Conservation (phyloP, 2,797 vertebrate genomes). For the Sciaenops ocellatus region DNA sequence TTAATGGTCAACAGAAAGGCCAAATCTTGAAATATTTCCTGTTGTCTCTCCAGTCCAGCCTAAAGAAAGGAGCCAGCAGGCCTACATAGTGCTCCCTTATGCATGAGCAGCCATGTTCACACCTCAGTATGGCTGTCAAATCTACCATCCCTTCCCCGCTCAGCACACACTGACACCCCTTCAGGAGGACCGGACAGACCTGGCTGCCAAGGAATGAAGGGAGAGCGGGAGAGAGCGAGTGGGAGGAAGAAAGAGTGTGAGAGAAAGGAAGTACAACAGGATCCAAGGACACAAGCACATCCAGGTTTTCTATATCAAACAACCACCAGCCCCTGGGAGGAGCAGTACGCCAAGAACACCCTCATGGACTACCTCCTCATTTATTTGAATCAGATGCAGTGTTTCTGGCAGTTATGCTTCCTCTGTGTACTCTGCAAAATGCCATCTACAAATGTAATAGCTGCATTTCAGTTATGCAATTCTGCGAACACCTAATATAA, state of each 20-base stretch:
- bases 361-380: slow-evolving; percentile 25
- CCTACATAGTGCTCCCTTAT: slow-evolving; percentile 66
- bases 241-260: slow-evolving; percentile 34
- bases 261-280: slow-evolving; percentile 55
- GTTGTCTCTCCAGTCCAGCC: slow-evolving; percentile 6
- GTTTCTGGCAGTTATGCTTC: slow-evolving; percentile 36
- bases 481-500: slow-evolving; percentile 19
- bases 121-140: slow-evolving; percentile 74
- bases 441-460: slow-evolving; percentile 20
- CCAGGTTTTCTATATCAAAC: slow-evolving; percentile 64
- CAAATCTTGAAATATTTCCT: slow-evolving; percentile 18
- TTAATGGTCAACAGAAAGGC: slow-evolving; percentile 24
- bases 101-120: slow-evolving; percentile 69
- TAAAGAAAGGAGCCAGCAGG: slow-evolving; percentile 23
- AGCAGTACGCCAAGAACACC: slow-evolving; percentile 49
- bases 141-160: slow-evolving; percentile 54
- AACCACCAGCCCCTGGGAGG: slow-evolving; percentile 43
- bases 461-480: slow-evolving; percentile 12
- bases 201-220: slow-evolving; percentile 61
- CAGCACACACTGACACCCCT: slow-evolving; percentile 56
- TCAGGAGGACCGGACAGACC: slow-evolving; percentile 58
- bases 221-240: slow-evolving; percentile 41
- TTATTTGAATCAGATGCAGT: slow-evolving; percentile 43
- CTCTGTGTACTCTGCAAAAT: slow-evolving; percentile 22
- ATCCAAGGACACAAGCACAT: slow-evolving; percentile 69